These are phyloP conservation scores for Rhincodon typus DNA, from an alignment of 2,797 vertebrate genomes.

Conservation along the genomic window DNA sequence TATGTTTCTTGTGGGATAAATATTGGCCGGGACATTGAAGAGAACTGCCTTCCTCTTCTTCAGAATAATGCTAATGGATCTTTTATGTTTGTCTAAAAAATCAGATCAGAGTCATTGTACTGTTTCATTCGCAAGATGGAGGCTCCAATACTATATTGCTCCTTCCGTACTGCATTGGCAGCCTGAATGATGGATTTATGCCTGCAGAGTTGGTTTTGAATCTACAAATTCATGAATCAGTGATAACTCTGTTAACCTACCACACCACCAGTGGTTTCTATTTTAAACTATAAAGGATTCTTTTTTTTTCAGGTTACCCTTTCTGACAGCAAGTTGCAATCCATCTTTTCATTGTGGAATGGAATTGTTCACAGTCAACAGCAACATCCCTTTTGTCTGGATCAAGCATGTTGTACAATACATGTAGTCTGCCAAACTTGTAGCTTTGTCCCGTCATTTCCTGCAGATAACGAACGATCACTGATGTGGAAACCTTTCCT, in stretches of 20 bases:
- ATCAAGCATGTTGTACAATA: conserved; percentile 37
- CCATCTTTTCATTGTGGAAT: conserved; percentile 22
- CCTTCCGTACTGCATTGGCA: background rate
- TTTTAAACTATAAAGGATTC: background rate
- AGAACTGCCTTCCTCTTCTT: background rate
- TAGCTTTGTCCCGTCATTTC: conserved; percentile 13
- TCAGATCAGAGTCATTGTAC: background rate
- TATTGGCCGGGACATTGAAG: background rate
- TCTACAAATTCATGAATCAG: background rate
- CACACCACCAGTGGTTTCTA: background rate
- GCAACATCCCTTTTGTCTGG: background rate
- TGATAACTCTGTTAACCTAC: background rate
- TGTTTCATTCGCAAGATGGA: background rate
- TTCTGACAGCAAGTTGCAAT: background rate
- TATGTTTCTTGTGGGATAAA: background rate
- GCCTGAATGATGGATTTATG: background rate
- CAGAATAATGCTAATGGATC: background rate
- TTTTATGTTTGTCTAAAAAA: background rate
- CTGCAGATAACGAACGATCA: conserved; percentile 40
- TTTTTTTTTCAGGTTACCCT: background rate
- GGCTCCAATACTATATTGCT: background rate
- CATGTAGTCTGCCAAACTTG: conserved; percentile 33
- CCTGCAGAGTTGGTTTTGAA: background rate
- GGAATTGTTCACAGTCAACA: conserved; percentile 33
- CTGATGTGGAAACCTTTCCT: conserved; percentile 38